Conservation (phyloP, 2,888 invertebrate genomes). For the Tillus elongatus region DNA sequence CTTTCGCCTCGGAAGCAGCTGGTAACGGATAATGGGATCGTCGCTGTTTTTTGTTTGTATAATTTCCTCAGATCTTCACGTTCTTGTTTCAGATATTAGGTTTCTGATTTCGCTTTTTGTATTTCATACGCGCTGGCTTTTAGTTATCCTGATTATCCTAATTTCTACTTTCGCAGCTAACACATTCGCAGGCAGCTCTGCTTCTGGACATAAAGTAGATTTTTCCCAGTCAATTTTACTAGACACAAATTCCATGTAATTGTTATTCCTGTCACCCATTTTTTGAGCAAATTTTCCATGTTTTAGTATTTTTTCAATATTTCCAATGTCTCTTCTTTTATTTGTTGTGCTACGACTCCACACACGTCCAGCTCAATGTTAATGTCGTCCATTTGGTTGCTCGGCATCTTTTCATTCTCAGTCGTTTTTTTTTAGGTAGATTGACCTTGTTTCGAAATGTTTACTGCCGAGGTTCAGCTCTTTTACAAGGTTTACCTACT, state of each 20-base stretch:
- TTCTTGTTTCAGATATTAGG: slow-evolving; percentile 26
- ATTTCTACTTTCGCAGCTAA: slow-evolving; percentile 29
- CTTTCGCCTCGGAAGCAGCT: slow-evolving; percentile 24
- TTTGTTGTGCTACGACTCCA: slow-evolving; percentile 15
- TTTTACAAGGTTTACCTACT: too few species aligned
- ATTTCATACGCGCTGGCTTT: slow-evolving; percentile 29
- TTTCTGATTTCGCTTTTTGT: slow-evolving; percentile 26
- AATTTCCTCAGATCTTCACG: too few species aligned
- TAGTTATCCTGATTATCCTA: slow-evolving; percentile 31
- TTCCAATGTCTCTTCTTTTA: slow-evolving; percentile 19
- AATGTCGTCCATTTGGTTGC: slow-evolving; percentile 18
- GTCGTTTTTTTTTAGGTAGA: slow-evolving; percentile 24
- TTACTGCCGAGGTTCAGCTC: too few species aligned
- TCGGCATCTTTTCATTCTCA: slow-evolving; percentile 20
- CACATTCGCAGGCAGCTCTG: slow-evolving; percentile 29
- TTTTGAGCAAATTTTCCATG: slow-evolving; percentile 27
- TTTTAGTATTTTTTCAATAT: slow-evolving; percentile 19
- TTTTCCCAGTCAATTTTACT: slow-evolving; percentile 25
- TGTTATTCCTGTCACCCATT: slow-evolving; percentile 23
- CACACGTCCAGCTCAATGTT: slow-evolving; percentile 23
- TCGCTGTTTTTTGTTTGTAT: too few species aligned
- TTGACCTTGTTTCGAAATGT: too few species aligned
- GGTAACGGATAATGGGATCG: too few species aligned
- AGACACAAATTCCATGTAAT: slow-evolving; percentile 23
- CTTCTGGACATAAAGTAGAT: slow-evolving; percentile 21